A percentile compares a stretch with the other conserved stretches of the same genome.
Evolutionary conservation across 2,888 invertebrate genomes (phyloP).

Genomic region (Lochmaea crataegi): DNA sequence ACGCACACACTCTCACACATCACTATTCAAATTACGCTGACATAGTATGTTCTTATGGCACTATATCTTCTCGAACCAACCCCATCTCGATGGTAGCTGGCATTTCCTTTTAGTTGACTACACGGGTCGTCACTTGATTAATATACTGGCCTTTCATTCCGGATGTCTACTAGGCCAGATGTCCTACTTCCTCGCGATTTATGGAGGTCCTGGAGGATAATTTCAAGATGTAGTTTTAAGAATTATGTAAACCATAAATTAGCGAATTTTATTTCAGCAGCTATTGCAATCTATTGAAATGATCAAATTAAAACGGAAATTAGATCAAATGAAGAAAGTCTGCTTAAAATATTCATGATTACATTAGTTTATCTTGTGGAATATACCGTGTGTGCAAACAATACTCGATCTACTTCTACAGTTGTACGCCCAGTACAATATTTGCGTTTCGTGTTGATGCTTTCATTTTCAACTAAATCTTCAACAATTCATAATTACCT

Average conservation of each 20-base stretch:
- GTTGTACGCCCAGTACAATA: no score
- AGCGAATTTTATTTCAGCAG: slow-evolving; percentile 3
- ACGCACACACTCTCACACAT: slow-evolving; percentile 28
- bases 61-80: slow-evolving; percentile 34
- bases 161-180: slow-evolving; percentile 38
- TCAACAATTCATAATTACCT: not conserved
- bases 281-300: slow-evolving; percentile 1
- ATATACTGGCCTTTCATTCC: slow-evolving; percentile 42
- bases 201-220: slow-evolving; percentile 35
- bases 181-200: slow-evolving; percentile 38
- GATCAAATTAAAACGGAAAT: slow-evolving; percentile 6
- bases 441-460: no score
- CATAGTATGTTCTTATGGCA: slow-evolving; percentile 34
- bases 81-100: slow-evolving; percentile 37
- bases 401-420: no score
- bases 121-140: slow-evolving; percentile 42
- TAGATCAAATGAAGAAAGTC: no score
- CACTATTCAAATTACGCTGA: slow-evolving; percentile 39
- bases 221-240: slow-evolving; percentile 24
- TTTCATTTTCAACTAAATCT: not conserved
- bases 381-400: no score
- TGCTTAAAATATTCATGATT: no score
- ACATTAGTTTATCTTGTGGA: no score
- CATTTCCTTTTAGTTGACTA: slow-evolving; percentile 38
- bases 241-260: slow-evolving; percentile 12